Base-by-base conservation (phyloP, 2,797 vertebrate genomes). In the Anguilla megastoma region DNA sequence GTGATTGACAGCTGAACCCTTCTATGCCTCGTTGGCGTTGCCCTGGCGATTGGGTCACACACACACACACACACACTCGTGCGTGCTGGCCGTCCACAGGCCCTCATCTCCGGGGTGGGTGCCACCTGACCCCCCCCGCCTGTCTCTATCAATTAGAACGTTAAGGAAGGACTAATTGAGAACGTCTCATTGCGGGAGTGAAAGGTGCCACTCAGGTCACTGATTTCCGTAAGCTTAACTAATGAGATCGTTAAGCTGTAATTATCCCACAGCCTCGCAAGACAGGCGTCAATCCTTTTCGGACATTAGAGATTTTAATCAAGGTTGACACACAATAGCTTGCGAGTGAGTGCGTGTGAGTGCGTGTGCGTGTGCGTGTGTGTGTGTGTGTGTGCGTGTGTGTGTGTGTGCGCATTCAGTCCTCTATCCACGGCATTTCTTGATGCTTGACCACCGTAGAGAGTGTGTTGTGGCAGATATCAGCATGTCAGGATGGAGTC, bases 191-290 rank as follows among this genome's bases (percentile, higher is more conserved):
- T 95, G 93, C 90, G 91, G 92, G 85, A 2, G 91, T 86, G 93
- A 91, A 89, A 90, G 90, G 18, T 87, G 89, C 88, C 91, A 91
- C 88, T 89, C 89, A 89, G 89, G 86, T 71, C 93, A 91, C 90
- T 91, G 89, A 85, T 14, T 2, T 90, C 93, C 94, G 93, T 94
- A 94, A 94, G 86, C 41, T 45, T 66, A 90, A 86, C 92, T 95
- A 94, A 94, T 95, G 93, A 93, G 88, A 89, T 90, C 89, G 90
- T 93, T 85, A 93, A 85, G 84, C 56, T 89, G 2, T 36, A 92
- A 94, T 96, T 95, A 95, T 95, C 95, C 95, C 92, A 86, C 85
- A 91, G 87, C 94, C 94, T 92, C 90, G 86, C 87, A 91, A 88
- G 84, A 91, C 92, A 92, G 91, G 89, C 45, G 18, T 92, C 92